Percentiles rank a stretch among this genome's conserved stretches.
Evolutionary conservation across 1,140 invertebrate species (phyloP).

Genomic region (Hylaeus anthracinus): DNA sequence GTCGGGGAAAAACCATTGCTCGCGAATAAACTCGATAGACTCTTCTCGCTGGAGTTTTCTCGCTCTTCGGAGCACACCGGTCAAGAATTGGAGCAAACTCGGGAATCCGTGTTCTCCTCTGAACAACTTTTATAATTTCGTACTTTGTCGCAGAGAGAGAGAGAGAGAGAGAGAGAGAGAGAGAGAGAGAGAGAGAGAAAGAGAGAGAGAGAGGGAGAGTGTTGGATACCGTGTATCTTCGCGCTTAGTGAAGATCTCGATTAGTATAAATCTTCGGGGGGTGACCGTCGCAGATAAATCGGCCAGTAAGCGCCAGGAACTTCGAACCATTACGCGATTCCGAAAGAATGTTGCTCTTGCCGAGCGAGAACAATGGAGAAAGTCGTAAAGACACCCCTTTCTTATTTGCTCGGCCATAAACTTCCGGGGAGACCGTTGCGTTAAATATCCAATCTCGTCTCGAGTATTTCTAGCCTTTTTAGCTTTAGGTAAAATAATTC

Average conservation of each 20-base stretch:
- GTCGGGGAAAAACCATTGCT: conserved; percentile 53
- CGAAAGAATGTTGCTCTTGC: conserved; percentile 35
- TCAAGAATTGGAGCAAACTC: background rate
- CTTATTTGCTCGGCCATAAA: conserved; percentile 30
- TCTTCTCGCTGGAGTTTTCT: background rate
- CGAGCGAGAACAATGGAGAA: conserved; percentile 43
- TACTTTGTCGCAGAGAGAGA: background rate
- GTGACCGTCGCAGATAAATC: conserved; percentile 22
- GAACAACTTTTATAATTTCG: background rate
- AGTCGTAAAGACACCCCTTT: conserved; percentile 49
- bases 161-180: conserved; percentile 1
- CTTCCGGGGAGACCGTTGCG: conserved; percentile 1
- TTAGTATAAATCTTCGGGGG: conserved; percentile 27
- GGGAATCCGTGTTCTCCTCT: background rate
- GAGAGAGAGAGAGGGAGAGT: background rate
- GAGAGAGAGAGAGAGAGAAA: background rate
- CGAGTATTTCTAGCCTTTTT: background rate
- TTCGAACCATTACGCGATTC: conserved; percentile 41
- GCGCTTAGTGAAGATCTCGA: conserved; percentile 17
- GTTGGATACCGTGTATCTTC: background rate
- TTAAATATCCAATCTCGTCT: conserved; percentile 3
- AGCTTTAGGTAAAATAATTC: no score
- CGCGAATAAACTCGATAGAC: conserved; percentile 13
- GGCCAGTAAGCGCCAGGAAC: background rate
- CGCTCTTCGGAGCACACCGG: background rate